These are phyloP conservation scores for Protobothrops flavoviridis DNA, from an alignment of 2,113 vertebrate genomes.

Conservation along the genomic window DNA sequence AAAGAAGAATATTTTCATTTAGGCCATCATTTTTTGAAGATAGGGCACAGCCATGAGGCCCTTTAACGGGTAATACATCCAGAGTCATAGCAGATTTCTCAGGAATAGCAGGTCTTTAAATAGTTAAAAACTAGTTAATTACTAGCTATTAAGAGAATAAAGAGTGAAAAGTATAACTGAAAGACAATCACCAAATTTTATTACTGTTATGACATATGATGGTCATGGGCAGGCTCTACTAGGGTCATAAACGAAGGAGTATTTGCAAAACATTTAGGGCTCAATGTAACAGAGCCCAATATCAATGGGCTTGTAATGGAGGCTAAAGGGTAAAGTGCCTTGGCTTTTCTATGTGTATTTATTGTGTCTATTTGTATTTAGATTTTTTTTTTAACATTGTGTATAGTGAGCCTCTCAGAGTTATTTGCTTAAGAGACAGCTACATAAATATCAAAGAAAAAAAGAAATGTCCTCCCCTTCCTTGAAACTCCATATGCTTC, in stretches of 20 bases:
- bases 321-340: not conserved
- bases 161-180: not conserved
- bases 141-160: not conserved
- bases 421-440: not conserved
- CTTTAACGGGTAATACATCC: slow-evolving; percentile 94
- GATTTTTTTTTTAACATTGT: not conserved
- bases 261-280: not conserved
- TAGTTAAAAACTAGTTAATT: slow-evolving; percentile 8
- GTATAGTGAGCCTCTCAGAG: not conserved
- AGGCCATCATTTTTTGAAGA: slow-evolving; percentile 59
- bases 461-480: not conserved
- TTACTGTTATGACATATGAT: not conserved
- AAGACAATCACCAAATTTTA: not conserved
- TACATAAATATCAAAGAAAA: not conserved
- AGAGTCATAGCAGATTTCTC: slow-evolving; percentile 74
- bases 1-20: slow-evolving; percentile 53
- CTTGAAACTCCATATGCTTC: not conserved
- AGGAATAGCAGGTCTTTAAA: slow-evolving; percentile 65
- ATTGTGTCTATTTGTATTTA: not conserved
- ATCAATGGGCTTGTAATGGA: not conserved
- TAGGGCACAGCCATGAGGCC: slow-evolving; percentile 79
- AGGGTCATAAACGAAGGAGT: not conserved
- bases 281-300: not conserved
- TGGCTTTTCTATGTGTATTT: not conserved
- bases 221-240: not conserved